Conservation (phyloP, 1,140 invertebrate genomes). For the Onthophagus taurus region DNA sequence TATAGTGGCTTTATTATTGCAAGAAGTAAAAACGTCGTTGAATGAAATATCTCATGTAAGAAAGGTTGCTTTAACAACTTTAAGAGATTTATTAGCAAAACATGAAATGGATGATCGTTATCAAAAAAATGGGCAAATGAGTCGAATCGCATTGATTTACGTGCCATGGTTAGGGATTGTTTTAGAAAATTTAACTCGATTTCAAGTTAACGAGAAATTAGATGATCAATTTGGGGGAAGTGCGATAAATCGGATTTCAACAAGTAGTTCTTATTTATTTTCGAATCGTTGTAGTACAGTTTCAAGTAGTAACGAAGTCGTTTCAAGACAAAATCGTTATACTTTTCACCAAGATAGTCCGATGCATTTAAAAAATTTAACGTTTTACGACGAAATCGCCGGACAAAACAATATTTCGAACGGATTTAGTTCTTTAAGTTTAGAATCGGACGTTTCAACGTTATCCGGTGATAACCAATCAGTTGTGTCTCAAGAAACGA, state of each 20-base stretch:
- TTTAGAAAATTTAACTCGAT: constrained; percentile 64
- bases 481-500: constrained; percentile 51
- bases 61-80: constrained; percentile 63
- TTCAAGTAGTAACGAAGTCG: constrained; percentile 28
- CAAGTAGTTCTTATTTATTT: constrained; percentile 33
- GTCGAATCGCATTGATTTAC: constrained; percentile 80
- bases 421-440: constrained; percentile 46
- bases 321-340: constrained; percentile 34
- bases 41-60: constrained; percentile 74
- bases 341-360: constrained; percentile 49
- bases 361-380: constrained; percentile 57
- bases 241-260: constrained; percentile 41
- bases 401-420: constrained; percentile 52
- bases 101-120: constrained; percentile 91
- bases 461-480: constrained; percentile 50
- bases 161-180: constrained; percentile 82
- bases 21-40: constrained; percentile 66
- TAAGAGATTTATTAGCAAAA: constrained; percentile 83
- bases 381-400: constrained; percentile 68
- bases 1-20: constrained; percentile 65
- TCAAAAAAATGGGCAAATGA: constrained; percentile 65
- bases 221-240: constrained; percentile 35
- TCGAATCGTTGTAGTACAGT: constrained; percentile 30
- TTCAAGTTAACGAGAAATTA: constrained; percentile 40
- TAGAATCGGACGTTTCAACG: constrained; percentile 52